phyloP scores from a whole-genome alignment of 2,797 vertebrate species.

The Nothura maculosa region DNA sequence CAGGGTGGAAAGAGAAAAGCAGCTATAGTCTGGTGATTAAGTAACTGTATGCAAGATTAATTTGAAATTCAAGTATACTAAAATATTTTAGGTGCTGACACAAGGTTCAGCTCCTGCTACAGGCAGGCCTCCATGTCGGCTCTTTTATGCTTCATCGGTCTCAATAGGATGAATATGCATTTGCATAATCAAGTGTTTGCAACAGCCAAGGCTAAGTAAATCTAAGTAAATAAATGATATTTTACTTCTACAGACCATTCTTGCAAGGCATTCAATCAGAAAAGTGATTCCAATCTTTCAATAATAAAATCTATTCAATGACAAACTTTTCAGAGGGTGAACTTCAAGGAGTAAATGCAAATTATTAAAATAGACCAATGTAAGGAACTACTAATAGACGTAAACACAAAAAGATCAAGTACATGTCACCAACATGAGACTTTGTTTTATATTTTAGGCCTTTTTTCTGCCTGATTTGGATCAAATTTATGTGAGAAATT shows the following conservation, averaged over 20 bases:
- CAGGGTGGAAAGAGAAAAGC: not conserved
- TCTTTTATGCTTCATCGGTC: not conserved
- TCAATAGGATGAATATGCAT: not conserved
- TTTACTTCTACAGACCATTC: slow-evolving; percentile 5
- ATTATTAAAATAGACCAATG: not conserved
- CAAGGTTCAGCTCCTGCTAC: not conserved
- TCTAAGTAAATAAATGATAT: not conserved
- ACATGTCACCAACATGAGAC: not conserved
- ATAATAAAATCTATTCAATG: not conserved
- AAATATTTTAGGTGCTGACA: not conserved
- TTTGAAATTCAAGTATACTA: not conserved
- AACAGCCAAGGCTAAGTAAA: not conserved
- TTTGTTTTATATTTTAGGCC: not conserved
- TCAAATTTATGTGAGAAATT: slow-evolving; percentile 18
- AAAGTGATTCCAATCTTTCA: not conserved
- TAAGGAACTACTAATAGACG: not conserved
- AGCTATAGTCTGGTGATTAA: not conserved
- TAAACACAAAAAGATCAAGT: not conserved
- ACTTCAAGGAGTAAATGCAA: not conserved
- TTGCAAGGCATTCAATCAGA: slow-evolving; percentile 2
- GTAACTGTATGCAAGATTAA: not conserved
- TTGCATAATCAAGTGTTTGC: slow-evolving; percentile 9
- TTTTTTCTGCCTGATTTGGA: not conserved
- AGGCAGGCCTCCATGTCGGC: not conserved
- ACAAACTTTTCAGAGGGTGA: slow-evolving; percentile 21